Conservation (phyloP, 2,888 invertebrate species). For the Leptura quadrifasciata region DNA sequence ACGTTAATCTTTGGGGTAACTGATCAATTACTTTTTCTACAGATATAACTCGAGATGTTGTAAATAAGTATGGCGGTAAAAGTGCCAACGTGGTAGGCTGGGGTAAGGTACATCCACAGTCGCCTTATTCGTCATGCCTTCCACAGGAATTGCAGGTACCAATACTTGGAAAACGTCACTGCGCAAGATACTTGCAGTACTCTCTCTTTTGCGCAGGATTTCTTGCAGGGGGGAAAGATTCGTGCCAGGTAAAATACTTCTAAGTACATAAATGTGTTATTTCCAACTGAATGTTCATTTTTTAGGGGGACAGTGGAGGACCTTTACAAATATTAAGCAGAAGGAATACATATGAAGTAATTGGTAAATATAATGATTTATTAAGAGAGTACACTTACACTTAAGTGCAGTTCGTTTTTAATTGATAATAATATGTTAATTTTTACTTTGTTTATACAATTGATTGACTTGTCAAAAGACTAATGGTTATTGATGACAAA, state of each 20-base stretch:
- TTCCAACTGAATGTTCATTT: not conserved
- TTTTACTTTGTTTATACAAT: too few relatives aligned
- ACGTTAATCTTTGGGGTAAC: too few relatives aligned
- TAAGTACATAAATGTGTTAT: not conserved
- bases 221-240: slow-evolving; percentile 31
- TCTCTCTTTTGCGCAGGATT: slow-evolving; percentile 38
- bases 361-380: slow-evolving; percentile 24
- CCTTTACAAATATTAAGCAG: slow-evolving; percentile 25
- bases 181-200: not conserved
- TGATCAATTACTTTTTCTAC: not conserved
- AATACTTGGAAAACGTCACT: slow-evolving; percentile 8
- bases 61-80: slow-evolving; percentile 24
- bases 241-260: slow-evolving; percentile 27
- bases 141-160: slow-evolving; percentile 38
- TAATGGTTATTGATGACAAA: too few relatives aligned
- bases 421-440: too few relatives aligned
- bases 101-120: slow-evolving; percentile 19
- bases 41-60: slow-evolving; percentile 21
- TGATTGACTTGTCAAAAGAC: too few relatives aligned
- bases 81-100: slow-evolving; percentile 26
- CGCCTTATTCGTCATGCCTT: slow-evolving; percentile 11
- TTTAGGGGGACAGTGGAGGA: slow-evolving; percentile 40
- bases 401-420: too few relatives aligned
- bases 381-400: too few relatives aligned
- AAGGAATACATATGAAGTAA: slow-evolving; percentile 32